phyloP scores from a whole-genome alignment of 2,888 invertebrate species.

The Dorcus hopei region DNA sequence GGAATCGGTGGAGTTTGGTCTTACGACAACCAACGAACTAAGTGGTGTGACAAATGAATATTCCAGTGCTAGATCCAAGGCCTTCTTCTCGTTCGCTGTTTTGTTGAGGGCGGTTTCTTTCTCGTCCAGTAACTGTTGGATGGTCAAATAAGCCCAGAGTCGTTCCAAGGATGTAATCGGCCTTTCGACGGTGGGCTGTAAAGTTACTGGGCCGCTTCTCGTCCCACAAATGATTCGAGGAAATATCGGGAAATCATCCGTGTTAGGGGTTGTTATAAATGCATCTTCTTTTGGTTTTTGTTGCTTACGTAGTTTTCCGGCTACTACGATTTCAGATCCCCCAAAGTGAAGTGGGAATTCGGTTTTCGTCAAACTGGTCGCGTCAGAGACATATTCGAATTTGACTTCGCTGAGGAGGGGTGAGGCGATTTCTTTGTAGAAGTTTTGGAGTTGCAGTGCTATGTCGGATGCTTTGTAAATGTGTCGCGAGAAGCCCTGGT shows the following conservation, averaged over 20 bases:
- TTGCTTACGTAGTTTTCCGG: slow-evolving; percentile 50
- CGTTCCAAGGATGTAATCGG: slow-evolving; percentile 40
- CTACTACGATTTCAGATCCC: slow-evolving; percentile 64
- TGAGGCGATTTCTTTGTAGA: not conserved
- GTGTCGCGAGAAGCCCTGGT: slow-evolving; percentile 65
- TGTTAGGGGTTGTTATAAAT: too few species aligned
- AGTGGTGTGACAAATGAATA: slow-evolving; percentile 67
- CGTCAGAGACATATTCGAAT: not conserved
- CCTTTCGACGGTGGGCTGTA: slow-evolving; percentile 34
- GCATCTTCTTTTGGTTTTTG: too few species aligned
- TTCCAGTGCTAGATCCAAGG: slow-evolving; percentile 57
- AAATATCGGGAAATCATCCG: not conserved
- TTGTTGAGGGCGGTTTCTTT: slow-evolving; percentile 39
- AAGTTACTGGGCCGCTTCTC: slow-evolving; percentile 31
- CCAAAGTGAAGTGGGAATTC: slow-evolving; percentile 59
- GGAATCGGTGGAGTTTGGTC: slow-evolving; percentile 54
- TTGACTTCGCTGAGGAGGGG: not conserved
- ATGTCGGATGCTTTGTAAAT: slow-evolving; percentile 73
- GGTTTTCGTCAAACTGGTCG: slow-evolving; percentile 53
- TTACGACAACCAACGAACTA: slow-evolving; percentile 65
- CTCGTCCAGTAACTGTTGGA: slow-evolving; percentile 62
- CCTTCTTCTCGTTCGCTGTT: slow-evolving; percentile 50
- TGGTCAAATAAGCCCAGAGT: slow-evolving; percentile 65
- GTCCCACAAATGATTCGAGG: slow-evolving; percentile 27
- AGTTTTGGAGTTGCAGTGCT: not conserved